These are phyloP conservation scores for Acyrthosiphon pisum DNA, from an alignment of 1,140 invertebrate species.

Conservation along the genomic window DNA sequence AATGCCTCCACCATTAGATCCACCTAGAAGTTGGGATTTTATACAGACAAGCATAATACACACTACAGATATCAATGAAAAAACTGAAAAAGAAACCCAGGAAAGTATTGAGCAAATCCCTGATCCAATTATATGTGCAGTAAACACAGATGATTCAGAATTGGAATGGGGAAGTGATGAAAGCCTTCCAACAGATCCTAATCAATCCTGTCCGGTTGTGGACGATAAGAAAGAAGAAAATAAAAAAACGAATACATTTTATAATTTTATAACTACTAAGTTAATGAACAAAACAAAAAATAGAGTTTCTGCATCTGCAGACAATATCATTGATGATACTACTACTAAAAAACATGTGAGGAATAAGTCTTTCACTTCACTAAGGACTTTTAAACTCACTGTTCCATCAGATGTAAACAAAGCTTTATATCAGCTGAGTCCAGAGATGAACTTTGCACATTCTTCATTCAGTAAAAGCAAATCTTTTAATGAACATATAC, in stretches of 20 bases:
- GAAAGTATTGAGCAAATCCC: constrained; percentile 44
- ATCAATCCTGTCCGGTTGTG: constrained; percentile 2
- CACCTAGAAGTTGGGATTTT: constrained; percentile 62
- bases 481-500: constrained; percentile 46
- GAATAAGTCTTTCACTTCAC: constrained; percentile 48
- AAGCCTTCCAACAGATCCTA: constrained; percentile 52
- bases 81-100: neutral
- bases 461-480: constrained; percentile 51
- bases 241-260: constrained; percentile 44
- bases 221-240: constrained; percentile 20
- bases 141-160: constrained; percentile 52
- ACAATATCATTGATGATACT: constrained; percentile 11
- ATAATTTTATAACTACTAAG: constrained; percentile 40
- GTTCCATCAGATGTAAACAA: constrained; percentile 47
- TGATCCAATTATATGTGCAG: constrained; percentile 40
- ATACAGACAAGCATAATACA: constrained; percentile 62
- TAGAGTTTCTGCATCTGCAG: constrained; percentile 41
- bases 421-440: constrained; percentile 48
- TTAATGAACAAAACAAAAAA: constrained; percentile 49
- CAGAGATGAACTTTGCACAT: constrained; percentile 52
- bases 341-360: constrained; percentile 38
- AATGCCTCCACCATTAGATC: constrained; percentile 62
- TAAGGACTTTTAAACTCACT: constrained; percentile 24
- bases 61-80: constrained; percentile 41
- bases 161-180: constrained; percentile 56